Evolutionary conservation across 2,888 invertebrate genomes (phyloP), one percentile per base, ranked within the genome.

Genomic region (Anticlea derivata): DNA sequence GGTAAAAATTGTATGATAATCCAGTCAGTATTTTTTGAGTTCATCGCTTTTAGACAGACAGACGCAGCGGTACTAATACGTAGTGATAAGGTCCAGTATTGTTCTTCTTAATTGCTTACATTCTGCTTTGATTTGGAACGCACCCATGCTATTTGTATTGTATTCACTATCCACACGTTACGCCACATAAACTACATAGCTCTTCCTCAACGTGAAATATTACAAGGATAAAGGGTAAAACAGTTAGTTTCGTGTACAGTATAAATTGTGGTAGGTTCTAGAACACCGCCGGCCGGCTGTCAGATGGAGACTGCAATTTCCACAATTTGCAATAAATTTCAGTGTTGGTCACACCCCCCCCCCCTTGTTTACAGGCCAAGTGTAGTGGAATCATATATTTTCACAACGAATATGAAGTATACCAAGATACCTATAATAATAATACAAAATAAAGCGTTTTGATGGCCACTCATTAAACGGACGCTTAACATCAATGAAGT

Each of bases 271-370:
- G 35, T 31, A 56, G 53, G 58, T 41, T 43, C 29, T 34, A 49
- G 38, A 44, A 33, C 13, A 20, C 34, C 38, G 50, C 60, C 33
- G 55, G 43, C 60, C 33, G 55, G 41, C 52, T 33, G 57, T 55
- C 70, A 65, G 64, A 64, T 56, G 61, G 60, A 68, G 67, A 65
- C 58, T 58, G 60, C 73, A 68, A 75, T 72, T 69, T 74, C 73
- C 75, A 70, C 80, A 78, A 79, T 80, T 76, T 74, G 75, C 77
- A 77, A 83, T 82, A 83, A 82, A 82, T 80, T 80, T 78, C 77
- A 63, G 63, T 67, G 65, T 61, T 60, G 59, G 61, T 65, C 53
- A 61, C 70, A 58, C 52, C 50, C 51, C 39, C 58, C n/a, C 58
- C 58, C 64, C 61, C 61, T 66, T 69, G 66, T 71, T 68, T 67